Evolutionary conservation across 2,888 invertebrate species (phyloP).

Genomic region (Carabus problematicus): DNA sequence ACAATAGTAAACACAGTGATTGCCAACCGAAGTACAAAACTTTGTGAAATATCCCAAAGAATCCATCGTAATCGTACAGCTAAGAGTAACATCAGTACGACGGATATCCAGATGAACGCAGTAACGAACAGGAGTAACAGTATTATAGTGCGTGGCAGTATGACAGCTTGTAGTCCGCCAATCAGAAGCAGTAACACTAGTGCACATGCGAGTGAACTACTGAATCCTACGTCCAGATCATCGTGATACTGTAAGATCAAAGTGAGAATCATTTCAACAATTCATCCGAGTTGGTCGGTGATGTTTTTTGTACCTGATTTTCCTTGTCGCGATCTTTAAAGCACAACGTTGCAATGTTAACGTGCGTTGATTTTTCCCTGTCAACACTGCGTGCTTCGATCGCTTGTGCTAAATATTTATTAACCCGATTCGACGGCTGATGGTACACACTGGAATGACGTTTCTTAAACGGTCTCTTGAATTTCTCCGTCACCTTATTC

Average conservation of each 20-base stretch:
- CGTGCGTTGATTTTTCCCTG: constrained; percentile 87
- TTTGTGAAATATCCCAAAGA: constrained; percentile 84
- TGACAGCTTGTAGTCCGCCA: constrained; percentile 79
- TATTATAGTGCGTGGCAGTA: constrained; percentile 85
- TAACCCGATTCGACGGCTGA: constrained; percentile 89
- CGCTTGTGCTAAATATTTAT: constrained; percentile 90
- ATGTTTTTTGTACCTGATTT: constrained; percentile 63
- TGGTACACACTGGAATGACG: constrained; percentile 86
- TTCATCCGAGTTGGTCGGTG: constrained; percentile 6
- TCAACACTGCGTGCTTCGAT: constrained; percentile 91
- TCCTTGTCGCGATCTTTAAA: constrained; percentile 88
- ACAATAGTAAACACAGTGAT: constrained; percentile 88
- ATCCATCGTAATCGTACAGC: constrained; percentile 85
- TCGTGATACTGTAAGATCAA: constrained; percentile 77
- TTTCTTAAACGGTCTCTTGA: constrained; percentile 87
- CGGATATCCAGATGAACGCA: constrained; percentile 89
- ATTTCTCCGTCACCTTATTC: constrained; percentile 87
- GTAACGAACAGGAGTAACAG: constrained; percentile 84
- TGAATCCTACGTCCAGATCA: constrained; percentile 85
- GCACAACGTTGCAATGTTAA: constrained; percentile 82
- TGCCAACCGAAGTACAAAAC: constrained; percentile 81
- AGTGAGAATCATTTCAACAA: background rate
- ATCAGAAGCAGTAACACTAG: constrained; percentile 76
- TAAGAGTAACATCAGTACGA: constrained; percentile 82
- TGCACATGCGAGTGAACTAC: constrained; percentile 80